Conservation (phyloP, 2,797 vertebrate species). For the Cygnus olor region DNA sequence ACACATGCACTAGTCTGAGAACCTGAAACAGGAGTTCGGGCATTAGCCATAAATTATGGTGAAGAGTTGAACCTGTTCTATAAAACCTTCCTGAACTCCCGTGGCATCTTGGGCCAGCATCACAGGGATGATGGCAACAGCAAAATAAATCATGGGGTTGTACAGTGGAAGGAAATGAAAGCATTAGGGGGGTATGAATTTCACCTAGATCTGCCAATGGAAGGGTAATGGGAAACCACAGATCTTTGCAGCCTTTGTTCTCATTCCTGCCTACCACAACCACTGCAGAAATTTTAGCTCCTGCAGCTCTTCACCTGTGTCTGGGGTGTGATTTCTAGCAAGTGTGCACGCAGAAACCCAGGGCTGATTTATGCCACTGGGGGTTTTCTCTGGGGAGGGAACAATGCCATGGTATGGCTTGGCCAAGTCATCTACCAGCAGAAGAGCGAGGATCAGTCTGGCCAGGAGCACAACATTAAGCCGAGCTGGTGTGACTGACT, state of each 20-base stretch:
- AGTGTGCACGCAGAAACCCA: fast-evolving
- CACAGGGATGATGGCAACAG: not conserved
- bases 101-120: not conserved
- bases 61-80: not conserved
- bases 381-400: not conserved
- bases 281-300: not conserved
- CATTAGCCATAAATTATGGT: not conserved
- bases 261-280: fast-evolving
- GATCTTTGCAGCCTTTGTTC: not conserved
- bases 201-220: fast-evolving
- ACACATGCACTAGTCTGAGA: not conserved
- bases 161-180: not conserved
- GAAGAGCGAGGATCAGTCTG: not conserved
- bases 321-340: not conserved
- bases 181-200: not conserved
- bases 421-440: not conserved
- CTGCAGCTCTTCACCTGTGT: not conserved
- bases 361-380: not conserved
- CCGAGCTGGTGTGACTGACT: not conserved
- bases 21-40: not conserved
- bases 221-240: not conserved
- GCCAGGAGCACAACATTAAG: not conserved
- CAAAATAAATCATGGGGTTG: not conserved
- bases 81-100: not conserved
- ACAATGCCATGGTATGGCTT: not conserved